Evolutionary conservation across 92 coral and sea anemone species (phyloP).

Genomic region (Umimayanthus chanpuru): DNA sequence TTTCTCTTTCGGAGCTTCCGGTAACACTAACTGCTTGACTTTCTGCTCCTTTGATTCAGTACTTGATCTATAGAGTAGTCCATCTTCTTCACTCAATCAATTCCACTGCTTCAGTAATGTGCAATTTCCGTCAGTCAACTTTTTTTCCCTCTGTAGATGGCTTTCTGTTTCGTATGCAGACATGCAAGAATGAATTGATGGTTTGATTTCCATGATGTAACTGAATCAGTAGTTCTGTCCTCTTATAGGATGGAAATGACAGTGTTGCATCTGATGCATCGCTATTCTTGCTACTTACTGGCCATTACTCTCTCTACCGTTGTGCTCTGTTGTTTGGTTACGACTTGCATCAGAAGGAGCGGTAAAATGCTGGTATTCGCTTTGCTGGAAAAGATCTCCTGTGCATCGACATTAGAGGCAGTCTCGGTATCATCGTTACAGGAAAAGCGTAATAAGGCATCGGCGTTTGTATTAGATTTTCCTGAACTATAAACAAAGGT

Average conservation of each 20-base stretch:
- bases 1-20: slow-evolving; percentile 39
- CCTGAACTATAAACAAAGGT: slow-evolving; percentile 51
- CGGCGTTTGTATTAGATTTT: slow-evolving; percentile 53
- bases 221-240: slow-evolving; percentile 10
- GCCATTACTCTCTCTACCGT: neutral
- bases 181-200: slow-evolving; percentile 15
- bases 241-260: slow-evolving; percentile 38
- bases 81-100: slow-evolving; percentile 24
- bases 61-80: slow-evolving; percentile 30
- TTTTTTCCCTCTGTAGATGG: slow-evolving; percentile 29
- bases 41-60: slow-evolving; percentile 35
- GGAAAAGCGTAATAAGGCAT: slow-evolving; percentile 53
- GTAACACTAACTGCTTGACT: slow-evolving; percentile 32
- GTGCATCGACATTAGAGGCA: neutral
- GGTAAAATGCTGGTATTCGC: neutral
- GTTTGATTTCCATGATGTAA: slow-evolving; percentile 40
- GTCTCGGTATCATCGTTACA: neutral
- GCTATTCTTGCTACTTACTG: neutral
- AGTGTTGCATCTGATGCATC: neutral
- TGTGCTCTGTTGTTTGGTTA: neutral
- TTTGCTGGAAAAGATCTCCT: neutral
- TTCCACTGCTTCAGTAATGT: slow-evolving; percentile 35
- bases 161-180: slow-evolving; percentile 15
- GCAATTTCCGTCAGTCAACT: slow-evolving; percentile 12
- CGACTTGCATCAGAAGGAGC: neutral